Evolutionary conservation across 53 echinoderm and acorn worm genomes (phyloP), one percentile per base, ranked within the genome.

Genomic region (Antedon mediterranea): DNA sequence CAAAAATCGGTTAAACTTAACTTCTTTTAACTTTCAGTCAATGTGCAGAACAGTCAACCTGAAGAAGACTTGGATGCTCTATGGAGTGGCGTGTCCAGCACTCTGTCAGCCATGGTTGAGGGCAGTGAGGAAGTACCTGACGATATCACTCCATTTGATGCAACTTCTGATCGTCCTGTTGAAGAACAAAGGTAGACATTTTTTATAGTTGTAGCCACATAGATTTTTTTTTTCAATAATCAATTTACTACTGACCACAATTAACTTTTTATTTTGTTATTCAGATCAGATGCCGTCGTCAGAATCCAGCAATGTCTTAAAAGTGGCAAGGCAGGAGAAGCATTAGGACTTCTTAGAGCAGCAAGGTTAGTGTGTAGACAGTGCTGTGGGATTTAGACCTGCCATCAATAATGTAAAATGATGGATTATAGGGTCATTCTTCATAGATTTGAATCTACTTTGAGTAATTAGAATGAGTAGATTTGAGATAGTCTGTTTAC

Each of bases 101-200:
- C 90, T 70, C 75, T 92, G 42, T 93, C 92, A 28, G 84, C 92
- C 43, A 90, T 92, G 92, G 76, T 98, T 0, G 92, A 98, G 74
- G 98, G 86, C 13, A 82, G 92, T 28, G 92, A 90, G 43, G 98
- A 98, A 33, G 72, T 93, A 2, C 98, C 98, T 27, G 86, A 92
- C 31, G 79, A 98, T 83, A 92, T 85, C 14, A 88, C 90, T 0
- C 98, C 98, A 0, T 98, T 98, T 85, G 98, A 98, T 83, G 98
- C 98, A 43, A 92, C 98, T 3, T 92, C 98, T 3, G 98, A 98
- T 34, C 75, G 84, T 34, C 92, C 98, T 28, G 86, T 98, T 6
- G 98, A 98, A 43, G 98, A 98, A 84, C 98, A 98, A 80, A 86
- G 92, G 98, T 98, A 80, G 0, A 82, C 4, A 37, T 37, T 37